A percentile compares a stretch with the other conserved stretches of the same genome.
Evolutionary conservation across 1,140 invertebrate species (phyloP).

Genomic region (Andricus grossulariae): DNA sequence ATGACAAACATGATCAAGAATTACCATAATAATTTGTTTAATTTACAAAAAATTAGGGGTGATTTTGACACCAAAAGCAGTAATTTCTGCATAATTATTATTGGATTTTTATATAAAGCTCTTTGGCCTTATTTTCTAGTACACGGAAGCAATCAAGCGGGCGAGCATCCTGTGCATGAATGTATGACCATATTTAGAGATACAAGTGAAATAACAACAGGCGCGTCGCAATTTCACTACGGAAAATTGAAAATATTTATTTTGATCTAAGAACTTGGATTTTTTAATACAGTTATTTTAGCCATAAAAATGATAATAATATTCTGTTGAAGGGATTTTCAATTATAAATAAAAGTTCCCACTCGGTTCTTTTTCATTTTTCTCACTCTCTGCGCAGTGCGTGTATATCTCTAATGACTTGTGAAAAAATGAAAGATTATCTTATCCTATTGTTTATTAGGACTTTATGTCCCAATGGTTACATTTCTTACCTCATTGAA

Average conservation of each 20-base stretch:
- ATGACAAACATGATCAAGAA: no score
- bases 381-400: neutral
- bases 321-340: neutral
- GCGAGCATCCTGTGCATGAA: constrained; percentile 27
- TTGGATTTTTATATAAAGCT: no score
- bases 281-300: constrained; percentile 23
- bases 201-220: neutral
- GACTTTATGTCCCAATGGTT: neutral
- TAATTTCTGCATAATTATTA: no score
- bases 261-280: neutral
- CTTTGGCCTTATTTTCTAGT: constrained; percentile 10
- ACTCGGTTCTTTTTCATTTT: neutral
- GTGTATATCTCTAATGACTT: neutral
- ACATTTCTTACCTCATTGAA: neutral
- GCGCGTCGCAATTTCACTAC: no score
- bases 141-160: constrained; percentile 7
- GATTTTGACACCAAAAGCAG: no score
- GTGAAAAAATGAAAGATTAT: neutral
- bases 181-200: constrained; percentile 20
- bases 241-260: neutral
- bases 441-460: neutral
- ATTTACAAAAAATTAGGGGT: no score
- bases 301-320: neutral
- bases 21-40: no score
- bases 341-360: constrained; percentile 15